Base-by-base conservation (phyloP, 1,140 invertebrate species). In the Ceratosolen fusciceps region DNA sequence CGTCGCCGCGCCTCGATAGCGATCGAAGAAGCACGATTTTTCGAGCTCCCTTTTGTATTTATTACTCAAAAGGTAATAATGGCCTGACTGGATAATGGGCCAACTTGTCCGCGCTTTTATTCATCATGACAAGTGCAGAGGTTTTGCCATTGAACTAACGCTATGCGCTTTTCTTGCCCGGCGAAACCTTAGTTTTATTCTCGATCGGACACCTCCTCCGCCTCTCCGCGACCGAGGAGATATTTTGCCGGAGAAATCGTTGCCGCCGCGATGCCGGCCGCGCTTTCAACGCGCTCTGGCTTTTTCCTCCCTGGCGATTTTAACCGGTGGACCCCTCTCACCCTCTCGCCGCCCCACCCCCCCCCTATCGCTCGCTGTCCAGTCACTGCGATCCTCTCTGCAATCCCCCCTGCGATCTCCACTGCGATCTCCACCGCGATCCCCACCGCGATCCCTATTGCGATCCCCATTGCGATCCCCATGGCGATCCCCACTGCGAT, bases 1-100 rank as follows among this genome's bases (percentile, higher is more conserved):
- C 1, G 5, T 37, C 16, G 7, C 31, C 60, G 16, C 8, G 14
- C 19, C 3, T 37, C 26, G 31, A 37, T 10, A 37, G 2, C 19
- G 21, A 37, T 37, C 31, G 16, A 37, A 65, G 31, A 37, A 65
- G 31, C n/a, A 37, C 26, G 5, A 65, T 34, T 65, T 65, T 65
- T 65, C 31, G 37, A 37, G 1, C 12, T 9, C 9, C 5, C 31
- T 37, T 65, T 65, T 37, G 31, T 65, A 37, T 34, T 65, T 65
- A 37, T 37, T 65, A 65, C n/a, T 37, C 19, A 62, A 62, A 37
- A 62, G 29, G 34, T 62, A 34, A 62, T 62, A 34, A 62, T 62
- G 31, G 5, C 31, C 29, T 62, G 31, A 34, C 19, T 24, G 29
- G 26, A 34, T 62, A 62, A 62, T 62, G 29, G 29, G 34, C 58